Conservation (phyloP, 1,140 invertebrate genomes). For the Belonocnema kinseyi region DNA sequence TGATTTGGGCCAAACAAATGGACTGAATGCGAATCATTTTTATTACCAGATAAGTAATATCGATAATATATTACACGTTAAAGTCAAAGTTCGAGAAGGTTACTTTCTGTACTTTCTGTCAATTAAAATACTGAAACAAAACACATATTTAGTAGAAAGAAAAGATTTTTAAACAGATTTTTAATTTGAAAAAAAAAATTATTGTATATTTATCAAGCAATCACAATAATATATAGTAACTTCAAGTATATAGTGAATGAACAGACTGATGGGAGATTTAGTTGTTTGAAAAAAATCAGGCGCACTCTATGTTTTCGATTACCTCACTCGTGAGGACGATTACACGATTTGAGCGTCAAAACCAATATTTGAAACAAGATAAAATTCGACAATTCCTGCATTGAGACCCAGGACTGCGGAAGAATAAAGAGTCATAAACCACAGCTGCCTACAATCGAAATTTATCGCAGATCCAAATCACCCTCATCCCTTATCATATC, state of each 20-base stretch:
- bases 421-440: slow-evolving; percentile 65
- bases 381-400: slow-evolving; percentile 58
- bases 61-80: slow-evolving; percentile 4
- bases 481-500: too few relatives aligned
- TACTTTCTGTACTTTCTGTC: too few relatives aligned
- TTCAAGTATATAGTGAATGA: too few relatives aligned
- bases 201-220: too few relatives aligned
- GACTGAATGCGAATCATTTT: not conserved
- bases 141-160: too few relatives aligned
- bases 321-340: not conserved
- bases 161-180: too few relatives aligned
- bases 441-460: slow-evolving; percentile 63
- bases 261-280: not conserved
- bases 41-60: not conserved
- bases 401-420: slow-evolving; percentile 43
- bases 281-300: not conserved
- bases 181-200: too few relatives aligned
- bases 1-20: slow-evolving; percentile 17
- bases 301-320: slow-evolving; percentile 13
- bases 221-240: too few relatives aligned
- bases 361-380: slow-evolving; percentile 51
- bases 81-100: not conserved
- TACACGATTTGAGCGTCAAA: slow-evolving; percentile 17
- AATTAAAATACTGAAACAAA: too few relatives aligned
- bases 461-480: slow-evolving; percentile 53